Evolutionary conservation across 2,888 invertebrate species (phyloP), one percentile per base, ranked within the genome.

Genomic region (Mythimna lalbum): DNA sequence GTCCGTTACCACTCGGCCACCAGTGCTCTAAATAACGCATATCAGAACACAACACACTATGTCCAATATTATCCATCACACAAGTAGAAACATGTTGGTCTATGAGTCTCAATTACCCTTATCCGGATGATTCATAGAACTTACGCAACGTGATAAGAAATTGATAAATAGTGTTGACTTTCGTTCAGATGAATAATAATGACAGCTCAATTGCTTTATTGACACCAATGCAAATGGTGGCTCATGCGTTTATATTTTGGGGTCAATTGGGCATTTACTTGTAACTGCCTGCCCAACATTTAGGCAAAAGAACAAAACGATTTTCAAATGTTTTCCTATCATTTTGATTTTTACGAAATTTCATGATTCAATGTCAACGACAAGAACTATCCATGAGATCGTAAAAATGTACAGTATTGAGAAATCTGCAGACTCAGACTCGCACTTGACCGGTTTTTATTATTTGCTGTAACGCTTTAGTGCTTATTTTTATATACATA

Each of bases 101-200:
- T 57, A 63, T 64, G 23, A 36, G 43, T 6, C 23, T 63, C 66
- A 63, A 76, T 76, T 61, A 53, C 56, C 31, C 43, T 59, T 81
- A 64, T 68, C 67, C 59, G 67, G 64, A 63, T 73, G 62, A 73
- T 31, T 60, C 67, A 72, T 63, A 43, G 23, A 50, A 61, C 23
- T 67, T 56, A 69, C 52, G 23, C 66, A 65, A 68, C 19, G 0
- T 49, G 78, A 78, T 81, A 81, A 81, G 64, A 77, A 62, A 72
- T 64, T 63, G 64, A 78, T 76, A 78, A 78, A 55, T 27, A 49
- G 2, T 62, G 56, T 80, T 69, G 47, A 74, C 62, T 69, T 47
- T 69, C 39, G 39, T 23, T 36, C 63, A 21, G 36, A 63, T 39
- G 19, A 61, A 43, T 21, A 50, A 62, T 12, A 63, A n/a, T 36